Percentiles rank a stretch among this genome's conserved stretches.
phyloP scores from a whole-genome alignment of 2,113 vertebrate genomes.

The Thomomys bottae region DNA sequence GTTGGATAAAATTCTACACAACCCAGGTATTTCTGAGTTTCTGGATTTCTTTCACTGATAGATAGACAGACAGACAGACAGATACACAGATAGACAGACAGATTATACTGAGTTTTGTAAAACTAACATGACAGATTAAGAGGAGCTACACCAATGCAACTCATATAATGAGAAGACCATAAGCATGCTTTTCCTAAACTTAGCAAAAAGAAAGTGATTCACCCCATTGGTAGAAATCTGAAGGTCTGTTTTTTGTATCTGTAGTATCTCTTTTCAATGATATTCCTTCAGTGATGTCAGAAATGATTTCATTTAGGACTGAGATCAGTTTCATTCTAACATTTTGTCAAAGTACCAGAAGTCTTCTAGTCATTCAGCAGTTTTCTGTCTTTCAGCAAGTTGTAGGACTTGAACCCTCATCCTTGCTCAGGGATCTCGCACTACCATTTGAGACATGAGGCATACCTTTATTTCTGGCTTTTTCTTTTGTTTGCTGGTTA shows the following conservation, averaged over 20 bases:
- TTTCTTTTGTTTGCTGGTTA: no score
- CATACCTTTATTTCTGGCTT: no score
- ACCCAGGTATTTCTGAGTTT: neutral
- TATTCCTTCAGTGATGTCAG: conserved; percentile 11
- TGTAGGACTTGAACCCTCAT: no score
- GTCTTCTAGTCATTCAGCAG: neutral
- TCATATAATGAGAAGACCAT: neutral
- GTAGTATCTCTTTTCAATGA: neutral
- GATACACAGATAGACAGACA: no score
- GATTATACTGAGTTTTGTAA: neutral
- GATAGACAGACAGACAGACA: no score
- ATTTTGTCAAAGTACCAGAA: neutral
- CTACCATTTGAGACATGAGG: no score
- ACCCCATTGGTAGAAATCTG: neutral
- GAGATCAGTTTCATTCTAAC: conserved; percentile 31
- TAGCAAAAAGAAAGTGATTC: neutral
- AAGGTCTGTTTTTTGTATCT: neutral
- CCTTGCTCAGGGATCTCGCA: no score
- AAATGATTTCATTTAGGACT: conserved; percentile 1
- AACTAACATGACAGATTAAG: neutral
- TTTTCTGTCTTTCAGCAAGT: neutral
- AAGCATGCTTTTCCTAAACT: neutral
- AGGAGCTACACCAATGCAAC: neutral
- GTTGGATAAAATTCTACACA: neutral
- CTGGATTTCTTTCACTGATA: neutral